Conservation (phyloP, 2,888 invertebrate genomes). For the Acheta domesticus region DNA sequence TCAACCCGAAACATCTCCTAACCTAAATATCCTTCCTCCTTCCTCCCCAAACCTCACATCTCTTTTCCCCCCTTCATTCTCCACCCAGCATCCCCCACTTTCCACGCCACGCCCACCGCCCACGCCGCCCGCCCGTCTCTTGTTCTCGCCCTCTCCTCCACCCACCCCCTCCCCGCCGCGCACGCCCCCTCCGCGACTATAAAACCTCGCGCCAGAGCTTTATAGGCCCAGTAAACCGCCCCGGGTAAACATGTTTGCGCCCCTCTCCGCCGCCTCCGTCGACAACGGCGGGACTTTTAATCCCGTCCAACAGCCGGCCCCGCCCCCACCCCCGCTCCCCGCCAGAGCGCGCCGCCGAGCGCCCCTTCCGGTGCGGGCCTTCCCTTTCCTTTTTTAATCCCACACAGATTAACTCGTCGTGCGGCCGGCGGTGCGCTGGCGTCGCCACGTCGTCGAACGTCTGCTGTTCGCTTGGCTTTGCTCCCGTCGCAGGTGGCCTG, state of each 20-base stretch:
- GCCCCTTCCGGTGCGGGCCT: not conserved
- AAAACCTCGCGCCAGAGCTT: not conserved
- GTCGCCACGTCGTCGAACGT: too few relatives aligned
- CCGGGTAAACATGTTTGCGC: not conserved
- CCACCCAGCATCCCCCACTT: not conserved
- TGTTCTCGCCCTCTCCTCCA: not conserved
- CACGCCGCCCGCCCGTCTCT: not conserved
- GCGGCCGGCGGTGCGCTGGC: too few relatives aligned
- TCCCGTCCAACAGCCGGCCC: not conserved
- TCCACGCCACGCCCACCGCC: not conserved
- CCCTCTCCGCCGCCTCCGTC: not conserved
- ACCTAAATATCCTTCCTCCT: too few relatives aligned
- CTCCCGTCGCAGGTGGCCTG: too few relatives aligned
- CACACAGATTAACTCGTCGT: too few relatives aligned
- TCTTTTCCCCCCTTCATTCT: not conserved
- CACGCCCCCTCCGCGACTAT: not conserved
- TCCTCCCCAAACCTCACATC: not conserved
- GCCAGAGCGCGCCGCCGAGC: not conserved
- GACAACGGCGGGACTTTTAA: not conserved
- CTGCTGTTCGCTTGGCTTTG: too few relatives aligned
- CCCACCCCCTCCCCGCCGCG: not conserved
- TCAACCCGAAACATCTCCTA: too few relatives aligned
- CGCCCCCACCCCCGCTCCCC: not conserved
- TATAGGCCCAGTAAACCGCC: constrained; percentile 18
- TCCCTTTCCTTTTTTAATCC: too few relatives aligned